Base-by-base conservation (phyloP, 2,888 invertebrate genomes). In the Ochlodes sylvanus region DNA sequence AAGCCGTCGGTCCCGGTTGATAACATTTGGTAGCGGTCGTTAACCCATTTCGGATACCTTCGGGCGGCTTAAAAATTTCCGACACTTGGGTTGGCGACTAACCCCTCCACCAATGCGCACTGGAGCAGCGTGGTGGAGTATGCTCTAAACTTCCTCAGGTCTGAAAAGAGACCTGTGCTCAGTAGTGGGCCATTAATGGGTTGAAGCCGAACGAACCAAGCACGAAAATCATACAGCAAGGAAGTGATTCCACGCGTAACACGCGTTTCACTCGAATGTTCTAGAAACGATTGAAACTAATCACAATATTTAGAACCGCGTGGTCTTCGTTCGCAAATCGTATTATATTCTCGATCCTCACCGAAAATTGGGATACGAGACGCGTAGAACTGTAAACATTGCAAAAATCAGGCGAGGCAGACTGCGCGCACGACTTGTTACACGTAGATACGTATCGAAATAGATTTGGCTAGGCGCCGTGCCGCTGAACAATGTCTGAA, bases 401-500 rank as follows among this genome's bases (percentile, higher is more conserved):
- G 66, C 67, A 91, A 90, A 89, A 90, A 79, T 80, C 79, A 79
- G 76, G 76, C 74, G 67, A 73, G 76, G 78, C 84, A 85, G 85
- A 86, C 84, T 77, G 83, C 82, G 84, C 77, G 80, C 77, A 74
- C 76, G 77, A 77, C 57, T n/a, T n/a, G n/a, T n/a, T 32, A 75
- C 85, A 80, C 87, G 87, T 84, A 89, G 87, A 87, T 89, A 87
- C 89, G 89, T 86, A 84, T 88, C 77, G 80, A 92, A 92, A 92
- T 92, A 92, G 92, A 91, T 82, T 91, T 92, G 92, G 92, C 92
- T 84, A 85, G 76, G 85, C 89, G 89, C 91, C 90, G 82, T 77
- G 78, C 71, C 70, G 69, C 82, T 79, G 78, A 87, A 89, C 90
- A 89, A 91, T 90, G 85, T 86, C 82, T 84, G 85, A 88, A 92